Conservation (phyloP, 2,888 invertebrate genomes). For the Sussaba pulchella region DNA sequence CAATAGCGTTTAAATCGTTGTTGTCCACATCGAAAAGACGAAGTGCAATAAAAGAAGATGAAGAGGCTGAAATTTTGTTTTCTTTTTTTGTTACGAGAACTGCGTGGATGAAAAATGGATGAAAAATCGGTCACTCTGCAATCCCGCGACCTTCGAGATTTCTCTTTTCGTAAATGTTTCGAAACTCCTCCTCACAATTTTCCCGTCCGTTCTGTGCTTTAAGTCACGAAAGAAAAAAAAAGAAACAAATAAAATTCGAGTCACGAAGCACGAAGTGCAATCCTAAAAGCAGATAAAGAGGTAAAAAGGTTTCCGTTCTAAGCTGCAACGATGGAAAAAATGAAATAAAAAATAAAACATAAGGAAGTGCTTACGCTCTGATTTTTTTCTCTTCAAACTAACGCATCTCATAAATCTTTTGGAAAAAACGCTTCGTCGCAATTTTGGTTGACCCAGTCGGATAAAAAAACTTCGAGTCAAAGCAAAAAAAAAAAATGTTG, state of each 20-base stretch:
- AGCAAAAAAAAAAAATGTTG: not conserved
- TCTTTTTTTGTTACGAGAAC: no score
- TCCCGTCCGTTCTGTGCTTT: not conserved
- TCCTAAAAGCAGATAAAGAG: no score
- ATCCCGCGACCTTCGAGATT: not conserved
- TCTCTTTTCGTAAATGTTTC: not conserved
- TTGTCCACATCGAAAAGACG: not conserved
- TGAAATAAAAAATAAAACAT: not conserved
- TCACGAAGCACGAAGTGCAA: no score
- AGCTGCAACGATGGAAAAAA: not conserved
- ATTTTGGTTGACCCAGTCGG: not conserved
- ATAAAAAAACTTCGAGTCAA: not conserved
- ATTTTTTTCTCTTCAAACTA: not conserved
- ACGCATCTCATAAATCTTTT: constrained; percentile 37
- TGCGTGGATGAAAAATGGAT: constrained; percentile 41
- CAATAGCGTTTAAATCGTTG: constrained; percentile 54
- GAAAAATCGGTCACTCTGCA: constrained; percentile 5
- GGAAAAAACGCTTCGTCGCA: no score
- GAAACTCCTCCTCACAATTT: not conserved
- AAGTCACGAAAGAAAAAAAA: no score
- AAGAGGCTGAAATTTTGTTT: constrained; percentile 65
- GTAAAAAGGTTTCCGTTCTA: constrained; percentile 19
- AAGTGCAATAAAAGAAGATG: constrained; percentile 38
- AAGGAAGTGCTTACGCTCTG: not conserved
- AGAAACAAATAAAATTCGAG: no score